Percentiles rank a stretch among this genome's conserved stretches.
phyloP scores from a whole-genome alignment of 2,888 invertebrate species.

The Caenorhabditis sulstoni region DNA sequence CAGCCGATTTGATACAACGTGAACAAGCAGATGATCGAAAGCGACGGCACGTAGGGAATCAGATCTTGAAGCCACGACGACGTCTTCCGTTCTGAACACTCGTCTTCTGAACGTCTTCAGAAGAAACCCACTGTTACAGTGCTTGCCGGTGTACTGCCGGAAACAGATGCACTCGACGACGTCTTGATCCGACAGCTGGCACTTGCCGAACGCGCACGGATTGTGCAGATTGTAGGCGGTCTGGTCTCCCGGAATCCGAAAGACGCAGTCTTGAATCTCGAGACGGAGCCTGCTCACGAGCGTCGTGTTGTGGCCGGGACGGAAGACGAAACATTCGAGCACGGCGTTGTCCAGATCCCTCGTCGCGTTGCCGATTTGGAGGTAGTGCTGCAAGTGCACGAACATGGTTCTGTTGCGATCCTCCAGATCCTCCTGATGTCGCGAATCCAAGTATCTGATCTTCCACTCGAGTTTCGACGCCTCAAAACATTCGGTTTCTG shows the following conservation, averaged over 20 bases:
- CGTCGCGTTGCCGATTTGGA: slow-evolving; percentile 4
- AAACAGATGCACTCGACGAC: slow-evolving; percentile 41
- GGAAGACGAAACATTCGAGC: slow-evolving; percentile 11
- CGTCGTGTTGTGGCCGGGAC: slow-evolving; percentile 14
- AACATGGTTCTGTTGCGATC: background rate
- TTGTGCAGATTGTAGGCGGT: slow-evolving; percentile 34
- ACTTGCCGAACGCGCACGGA: slow-evolving; percentile 47
- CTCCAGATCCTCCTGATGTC: too few relatives aligned
- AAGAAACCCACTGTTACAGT: slow-evolving; percentile 27
- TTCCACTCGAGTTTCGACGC: background rate
- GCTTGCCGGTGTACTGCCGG: slow-evolving; percentile 37
- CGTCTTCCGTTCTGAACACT: background rate
- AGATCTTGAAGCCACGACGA: background rate
- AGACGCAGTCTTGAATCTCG: slow-evolving; percentile 32
- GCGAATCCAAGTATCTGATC: background rate
- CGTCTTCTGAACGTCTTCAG: background rate
- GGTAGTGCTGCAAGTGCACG: background rate
- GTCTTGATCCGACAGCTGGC: background rate
- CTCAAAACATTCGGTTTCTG: background rate
- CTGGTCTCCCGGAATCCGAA: background rate
- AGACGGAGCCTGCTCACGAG: slow-evolving; percentile 33
- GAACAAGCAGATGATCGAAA: background rate
- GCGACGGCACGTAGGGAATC: background rate
- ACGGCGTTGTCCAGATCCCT: slow-evolving; percentile 5
- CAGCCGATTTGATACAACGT: too few relatives aligned